These are phyloP conservation scores for Loripinus fragilis DNA, from an alignment of 2,888 invertebrate genomes.

Conservation along the genomic window DNA sequence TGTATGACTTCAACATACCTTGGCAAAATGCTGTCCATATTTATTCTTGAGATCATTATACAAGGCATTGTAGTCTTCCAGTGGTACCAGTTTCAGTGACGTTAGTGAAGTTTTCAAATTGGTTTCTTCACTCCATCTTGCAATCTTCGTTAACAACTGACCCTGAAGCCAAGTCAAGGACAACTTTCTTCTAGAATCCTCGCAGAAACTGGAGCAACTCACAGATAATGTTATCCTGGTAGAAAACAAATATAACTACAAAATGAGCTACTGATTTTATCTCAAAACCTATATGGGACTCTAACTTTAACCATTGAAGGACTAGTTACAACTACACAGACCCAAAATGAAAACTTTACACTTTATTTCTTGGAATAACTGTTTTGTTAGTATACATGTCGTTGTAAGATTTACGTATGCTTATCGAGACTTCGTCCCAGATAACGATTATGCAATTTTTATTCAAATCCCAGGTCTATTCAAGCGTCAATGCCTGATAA, in stretches of 20 bases:
- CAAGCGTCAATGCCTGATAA: too few relatives aligned
- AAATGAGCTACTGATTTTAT: too few relatives aligned
- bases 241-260: not conserved
- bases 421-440: too few relatives aligned
- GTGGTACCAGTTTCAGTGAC: conserved; percentile 88
- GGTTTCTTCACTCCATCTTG: conserved; percentile 75
- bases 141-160: conserved; percentile 76
- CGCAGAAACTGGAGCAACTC: conserved; percentile 33
- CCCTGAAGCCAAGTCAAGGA: conserved; percentile 75
- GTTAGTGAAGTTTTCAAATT: conserved; percentile 73
- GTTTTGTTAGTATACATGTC: too few relatives aligned
- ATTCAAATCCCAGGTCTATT: too few relatives aligned
- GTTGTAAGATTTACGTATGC: too few relatives aligned
- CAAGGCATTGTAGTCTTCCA: conserved; percentile 88
- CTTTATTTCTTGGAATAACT: too few relatives aligned
- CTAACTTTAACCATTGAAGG: too few relatives aligned
- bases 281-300: too few relatives aligned
- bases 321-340: too few relatives aligned
- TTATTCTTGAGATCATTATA: conserved; percentile 91
- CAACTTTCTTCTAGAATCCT: conserved; percentile 54
- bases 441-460: too few relatives aligned
- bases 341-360: too few relatives aligned
- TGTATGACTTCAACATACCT: conserved; percentile 85
- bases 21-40: conserved; percentile 90
- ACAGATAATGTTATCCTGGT: conserved; percentile 45